Evolutionary conservation across 2,888 invertebrate genomes (phyloP).

Genomic region (Lamproptera curius): DNA sequence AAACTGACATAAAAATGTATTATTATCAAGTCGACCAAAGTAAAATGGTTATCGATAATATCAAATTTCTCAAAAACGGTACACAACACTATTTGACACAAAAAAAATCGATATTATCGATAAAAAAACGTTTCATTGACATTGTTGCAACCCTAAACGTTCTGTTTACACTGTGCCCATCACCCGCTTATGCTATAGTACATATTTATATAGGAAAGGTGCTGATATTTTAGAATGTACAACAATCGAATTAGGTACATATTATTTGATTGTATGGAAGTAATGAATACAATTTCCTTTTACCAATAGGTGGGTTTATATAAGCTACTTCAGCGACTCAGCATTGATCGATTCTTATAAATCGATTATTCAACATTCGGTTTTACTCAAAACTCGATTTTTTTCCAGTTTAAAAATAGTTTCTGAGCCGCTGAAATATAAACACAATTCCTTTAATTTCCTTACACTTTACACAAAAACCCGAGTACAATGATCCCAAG

Average conservation of each 20-base stretch:
- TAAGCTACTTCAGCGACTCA: slow-evolving; percentile 7
- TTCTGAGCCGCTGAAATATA: slow-evolving; percentile 12
- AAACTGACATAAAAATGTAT: background rate
- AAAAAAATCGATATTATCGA: slow-evolving; percentile 14
- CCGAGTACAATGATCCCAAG: slow-evolving; percentile 18
- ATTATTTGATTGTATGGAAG: slow-evolving; percentile 7
- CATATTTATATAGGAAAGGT: slow-evolving; percentile 19
- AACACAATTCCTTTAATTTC: slow-evolving; percentile 2
- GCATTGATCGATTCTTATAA: no score
- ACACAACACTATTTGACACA: slow-evolving; percentile 2
- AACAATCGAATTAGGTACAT: slow-evolving; percentile 16
- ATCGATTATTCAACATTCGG: no score
- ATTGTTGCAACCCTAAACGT: background rate
- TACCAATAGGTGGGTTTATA: slow-evolving; percentile 42
- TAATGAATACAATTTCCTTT: slow-evolving; percentile 26
- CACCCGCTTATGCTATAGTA: slow-evolving; percentile 21
- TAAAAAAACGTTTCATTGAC: background rate
- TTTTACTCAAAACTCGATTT: no score
- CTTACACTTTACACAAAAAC: slow-evolving; percentile 10
- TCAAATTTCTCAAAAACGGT: background rate
- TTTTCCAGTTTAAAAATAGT: background rate
- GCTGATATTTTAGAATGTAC: slow-evolving; percentile 13
- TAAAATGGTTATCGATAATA: slow-evolving; percentile 16
- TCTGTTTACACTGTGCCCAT: slow-evolving; percentile 22
- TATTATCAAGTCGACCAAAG: slow-evolving; percentile 2